Conservation (phyloP, 2,797 vertebrate species). For the Muscicapa comitata region DNA sequence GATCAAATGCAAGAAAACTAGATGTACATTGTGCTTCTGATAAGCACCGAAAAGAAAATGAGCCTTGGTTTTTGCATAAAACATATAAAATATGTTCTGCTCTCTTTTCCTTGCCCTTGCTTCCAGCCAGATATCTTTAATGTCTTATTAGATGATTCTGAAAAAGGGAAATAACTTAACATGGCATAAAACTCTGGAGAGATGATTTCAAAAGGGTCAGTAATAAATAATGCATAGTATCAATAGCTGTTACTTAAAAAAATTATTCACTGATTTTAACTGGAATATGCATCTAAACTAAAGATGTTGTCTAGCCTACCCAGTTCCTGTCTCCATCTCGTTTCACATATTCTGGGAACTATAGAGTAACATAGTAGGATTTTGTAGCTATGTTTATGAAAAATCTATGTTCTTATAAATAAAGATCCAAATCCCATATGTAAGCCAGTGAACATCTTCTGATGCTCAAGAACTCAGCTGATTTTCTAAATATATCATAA, state of each 20-base stretch:
- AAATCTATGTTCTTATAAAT: not conserved
- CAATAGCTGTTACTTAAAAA: not conserved
- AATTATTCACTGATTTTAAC: not conserved
- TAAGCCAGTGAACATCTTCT: not conserved
- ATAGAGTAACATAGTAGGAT: not conserved
- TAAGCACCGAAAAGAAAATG: not conserved
- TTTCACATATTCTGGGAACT: not conserved
- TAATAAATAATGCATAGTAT: not conserved
- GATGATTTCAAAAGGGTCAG: not conserved
- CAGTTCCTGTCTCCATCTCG: not conserved
- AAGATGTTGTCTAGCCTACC: not conserved
- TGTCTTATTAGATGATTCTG: not conserved
- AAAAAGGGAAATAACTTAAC: not conserved
- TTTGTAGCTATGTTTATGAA: not conserved
- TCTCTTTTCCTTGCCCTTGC: not conserved
- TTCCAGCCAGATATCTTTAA: not conserved
- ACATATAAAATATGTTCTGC: not conserved
- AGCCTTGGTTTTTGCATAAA: not conserved
- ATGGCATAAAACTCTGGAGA: not conserved
- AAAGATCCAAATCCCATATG: not conserved
- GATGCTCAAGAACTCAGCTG: not conserved
- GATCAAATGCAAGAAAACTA: not conserved
- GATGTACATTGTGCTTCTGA: not conserved
- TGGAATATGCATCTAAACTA: not conserved
- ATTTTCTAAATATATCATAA: constrained; percentile 9